Evolutionary conservation across 2,797 vertebrate species (phyloP), one percentile per base, ranked within the genome.

Genomic region (Spinibarbus caldwelli): DNA sequence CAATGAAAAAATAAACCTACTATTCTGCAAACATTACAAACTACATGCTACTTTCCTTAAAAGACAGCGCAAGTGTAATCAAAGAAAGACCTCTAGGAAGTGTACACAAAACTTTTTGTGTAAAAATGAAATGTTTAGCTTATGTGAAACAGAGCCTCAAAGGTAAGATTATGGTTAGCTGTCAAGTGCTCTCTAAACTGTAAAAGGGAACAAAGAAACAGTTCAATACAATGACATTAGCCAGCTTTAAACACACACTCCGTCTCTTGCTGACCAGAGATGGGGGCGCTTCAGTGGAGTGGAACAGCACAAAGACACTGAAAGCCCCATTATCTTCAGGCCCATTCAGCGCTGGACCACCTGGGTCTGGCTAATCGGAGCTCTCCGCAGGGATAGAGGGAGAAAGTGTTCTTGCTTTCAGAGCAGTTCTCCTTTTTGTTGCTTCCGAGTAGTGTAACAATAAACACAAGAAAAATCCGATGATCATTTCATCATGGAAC

Each of bases 321-420:
- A 87, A 78, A 85, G 79, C 26, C 15, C 67, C 52, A 83, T 86
- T 87, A 62, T 87, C 73, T 86, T 86, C 80, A 21, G 57, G 36
- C 15, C 80, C 72, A 68, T 84, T 89, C 80, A 83, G 45, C 26
- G 45, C n/a, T 34, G 72, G 89, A 88, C 85, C 87, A 88, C 89
- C 86, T 86, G 89, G 83, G 87, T 83, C 83, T 73, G 11, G 45
- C 75, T 78, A 78, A 88, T 87, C 77, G 36, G 21, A 68, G 41
- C 72, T 76, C 80, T 34, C 85, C 10, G 36, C 43, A 15, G 82
- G 71, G 80, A 82, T 21, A 21, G 79, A 43, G 52, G 70, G 70
- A 78, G 71, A 84, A 72, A 76, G 78, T 52, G 70, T 59, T 80
- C 67, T 80, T 82, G 12, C 47, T 81, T 89, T 89, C 73, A 84